Evolutionary conservation across 2,888 invertebrate genomes (phyloP), one percentile per base, ranked within the genome.

Genomic region (Perizoma flavofasciatum): DNA sequence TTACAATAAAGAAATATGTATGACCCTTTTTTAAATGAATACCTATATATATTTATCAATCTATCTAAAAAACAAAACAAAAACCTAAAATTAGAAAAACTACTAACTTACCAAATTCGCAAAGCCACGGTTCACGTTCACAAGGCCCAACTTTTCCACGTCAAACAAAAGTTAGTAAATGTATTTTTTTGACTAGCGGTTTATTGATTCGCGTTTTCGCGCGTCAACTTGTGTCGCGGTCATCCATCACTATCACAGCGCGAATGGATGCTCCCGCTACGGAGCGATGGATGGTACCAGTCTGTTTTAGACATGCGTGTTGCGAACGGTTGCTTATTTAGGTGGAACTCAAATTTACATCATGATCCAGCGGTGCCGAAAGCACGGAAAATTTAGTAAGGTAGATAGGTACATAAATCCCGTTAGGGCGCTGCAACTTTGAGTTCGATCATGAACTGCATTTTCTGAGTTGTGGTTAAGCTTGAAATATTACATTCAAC

Each of bases 261-360:
- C 44, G 67, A 72, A 66, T 64, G 68, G 63, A 53, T 33, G 61
- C 65, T 62, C 61, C 56, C 61, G 67, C 48, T 32, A 57, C 54
- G 40, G 47, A 57, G 63, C 68, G 77, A 69, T 71, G 76, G 68
- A 72, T 68, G 71, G 61, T 61, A 63, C 65, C 69, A 68, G 68
- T 68, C 57, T 65, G 71, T 63, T 69, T 58, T 73, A 82, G 81
- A 75, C 86, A 86, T 86, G 86, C 86, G 86, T 86, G 81, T 59
- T 77, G 70, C 74, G 79, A 65, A 59, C 69, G 65, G 61, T 54
- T 5, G 5, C 10, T 22, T 22, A 22, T 22, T 22, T 37, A 4
- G 37, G 0, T 4, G 37, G 35, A 35, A 35, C 37, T 37, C 3
- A 22, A 22, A 22, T 37, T 37, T 37, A 3, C 6, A 37, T 37